A percentile compares a stretch with the other conserved stretches of the same genome.
phyloP scores from a whole-genome alignment of 2,797 vertebrate genomes.

The Triplophysa yarkandensis region DNA sequence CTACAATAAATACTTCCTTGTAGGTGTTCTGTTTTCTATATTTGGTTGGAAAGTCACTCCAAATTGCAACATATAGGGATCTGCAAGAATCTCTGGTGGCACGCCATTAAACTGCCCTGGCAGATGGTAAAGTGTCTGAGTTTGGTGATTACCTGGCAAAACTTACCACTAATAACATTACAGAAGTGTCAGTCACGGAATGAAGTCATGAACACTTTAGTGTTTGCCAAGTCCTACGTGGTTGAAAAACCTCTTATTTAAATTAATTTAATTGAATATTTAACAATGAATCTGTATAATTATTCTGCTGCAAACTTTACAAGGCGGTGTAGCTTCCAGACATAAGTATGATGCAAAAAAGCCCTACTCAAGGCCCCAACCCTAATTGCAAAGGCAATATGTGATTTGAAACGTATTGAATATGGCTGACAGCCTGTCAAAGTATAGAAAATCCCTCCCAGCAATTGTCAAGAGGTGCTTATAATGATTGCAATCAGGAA shows the following conservation, averaged over 20 bases:
- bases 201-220: background rate
- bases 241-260: background rate
- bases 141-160: constrained; percentile 42
- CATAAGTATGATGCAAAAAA: constrained; percentile 37
- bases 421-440: constrained; percentile 28
- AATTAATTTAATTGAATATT: constrained; percentile 21
- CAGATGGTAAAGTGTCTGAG: constrained; percentile 39
- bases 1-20: constrained; percentile 50
- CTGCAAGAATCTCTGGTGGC: constrained; percentile 48
- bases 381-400: constrained; percentile 42
- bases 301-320: constrained; percentile 21
- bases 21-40: constrained; percentile 38
- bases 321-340: background rate
- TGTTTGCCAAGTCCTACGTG: too few species aligned
- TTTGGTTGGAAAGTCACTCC: constrained; percentile 36
- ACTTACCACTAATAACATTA: constrained; percentile 17
- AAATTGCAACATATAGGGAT: constrained; percentile 48
- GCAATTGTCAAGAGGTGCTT: constrained; percentile 23
- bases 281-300: constrained; percentile 11
- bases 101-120: constrained; percentile 31
- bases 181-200: constrained; percentile 31
- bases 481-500: constrained; percentile 26
- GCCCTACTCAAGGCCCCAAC: background rate
- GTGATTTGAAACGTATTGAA: constrained; percentile 30
- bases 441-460: constrained; percentile 3